Evolutionary conservation across 2,113 vertebrate genomes (phyloP), one percentile per base, ranked within the genome.

Genomic region (Tragelaphus buxtoni): DNA sequence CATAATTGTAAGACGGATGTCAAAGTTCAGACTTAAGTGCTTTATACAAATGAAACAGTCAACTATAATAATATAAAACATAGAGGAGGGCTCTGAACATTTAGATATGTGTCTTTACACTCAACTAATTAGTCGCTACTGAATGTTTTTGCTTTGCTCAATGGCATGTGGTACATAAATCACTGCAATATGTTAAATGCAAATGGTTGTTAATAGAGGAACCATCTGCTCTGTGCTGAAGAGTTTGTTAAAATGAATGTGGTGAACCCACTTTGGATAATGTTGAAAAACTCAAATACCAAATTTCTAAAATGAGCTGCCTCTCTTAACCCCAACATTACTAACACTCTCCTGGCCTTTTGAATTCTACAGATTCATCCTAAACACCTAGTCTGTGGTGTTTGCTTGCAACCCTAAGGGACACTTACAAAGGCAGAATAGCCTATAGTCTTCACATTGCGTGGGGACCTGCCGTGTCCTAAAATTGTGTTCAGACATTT

Each of bases 111-210:
- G 4, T 98, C 98, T 98, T 99, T 97, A 98, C 97, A 97, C 96
- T 98, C 97, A 96, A 94, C 98, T 98, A 98, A 98, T 98, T 98
- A 98, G 98, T 98, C 97, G 88, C 98, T 97, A 91, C 97, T 61
- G 39, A 98, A 96, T 98, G 98, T 94, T 98, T 98, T 98, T 97
- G 95, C 98, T 98, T 98, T 98, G 97, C 98, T 99, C 0, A 0
- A 96, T 97, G 98, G 97, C 98, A 98, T 98, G 98, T 98, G 98
- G 97, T 98, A 97, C 97, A 98, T 98, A 98, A 99, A 98, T 98
- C 98, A 98, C 97, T 98, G 98, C 98, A 99, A 98, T 98, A 98
- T 98, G 98, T 98, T 98, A 98, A 98, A 98, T 98, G 98, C 98
- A 99, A 98, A 98, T 98, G 97, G 98, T 92, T 98, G 98, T 98